phyloP scores from a whole-genome alignment of 2,888 invertebrate genomes.

The Pyrgus malvae region DNA sequence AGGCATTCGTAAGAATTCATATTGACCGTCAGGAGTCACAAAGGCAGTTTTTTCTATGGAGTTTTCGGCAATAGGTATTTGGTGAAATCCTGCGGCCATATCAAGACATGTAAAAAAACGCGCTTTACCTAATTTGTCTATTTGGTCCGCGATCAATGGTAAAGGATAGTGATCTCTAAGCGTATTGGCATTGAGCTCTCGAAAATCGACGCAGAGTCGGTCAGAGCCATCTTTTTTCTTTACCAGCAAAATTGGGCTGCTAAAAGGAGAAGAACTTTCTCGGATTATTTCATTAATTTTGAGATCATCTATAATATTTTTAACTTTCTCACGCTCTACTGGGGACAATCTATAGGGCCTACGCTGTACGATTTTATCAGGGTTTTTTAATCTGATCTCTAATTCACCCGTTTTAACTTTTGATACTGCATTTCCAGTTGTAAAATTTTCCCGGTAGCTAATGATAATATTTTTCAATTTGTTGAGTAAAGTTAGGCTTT shows the following conservation, averaged over 20 bases:
- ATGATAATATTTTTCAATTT: no score
- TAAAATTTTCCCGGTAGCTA: constrained; percentile 6
- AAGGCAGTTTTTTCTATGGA: constrained; percentile 37
- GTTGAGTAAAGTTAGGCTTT: background rate
- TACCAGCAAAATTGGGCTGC: constrained; percentile 40
- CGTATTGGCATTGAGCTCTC: constrained; percentile 36
- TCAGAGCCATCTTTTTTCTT: constrained; percentile 41
- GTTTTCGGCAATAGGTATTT: constrained; percentile 31
- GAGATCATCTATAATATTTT: no score
- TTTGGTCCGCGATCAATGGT: constrained; percentile 27
- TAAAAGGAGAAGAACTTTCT: no score
- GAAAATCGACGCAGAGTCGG: constrained; percentile 39
- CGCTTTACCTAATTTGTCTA: constrained; percentile 6
- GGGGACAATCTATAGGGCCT: no score
- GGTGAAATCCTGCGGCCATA: constrained; percentile 37
- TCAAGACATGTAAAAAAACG: constrained; percentile 16
- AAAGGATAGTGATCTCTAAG: constrained; percentile 35
- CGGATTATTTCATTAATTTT: no score
- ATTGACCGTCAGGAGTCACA: no score
- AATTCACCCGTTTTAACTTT: constrained; percentile 16
- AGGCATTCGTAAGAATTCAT: constrained; percentile 36
- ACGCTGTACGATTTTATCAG: no score
- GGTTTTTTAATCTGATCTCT: no score
- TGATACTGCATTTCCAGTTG: background rate
- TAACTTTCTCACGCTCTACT: no score